A percentile compares a stretch with the other conserved stretches of the same genome.
Conservation (phyloP, 1,140 invertebrate species). For the Ganaspis sp. region DNA sequence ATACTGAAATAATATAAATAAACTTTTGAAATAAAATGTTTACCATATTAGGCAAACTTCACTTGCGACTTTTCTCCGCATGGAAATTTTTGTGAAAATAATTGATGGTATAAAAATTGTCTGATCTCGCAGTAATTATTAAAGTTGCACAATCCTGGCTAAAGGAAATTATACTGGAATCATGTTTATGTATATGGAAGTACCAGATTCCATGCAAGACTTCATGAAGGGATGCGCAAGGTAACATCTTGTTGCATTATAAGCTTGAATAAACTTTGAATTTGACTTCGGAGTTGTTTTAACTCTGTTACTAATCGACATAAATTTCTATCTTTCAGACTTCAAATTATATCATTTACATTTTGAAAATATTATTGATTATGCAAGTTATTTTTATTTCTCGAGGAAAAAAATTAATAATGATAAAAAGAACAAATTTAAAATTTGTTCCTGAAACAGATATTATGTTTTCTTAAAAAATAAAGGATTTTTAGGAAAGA, state of each 20-base stretch:
- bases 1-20: too few species aligned
- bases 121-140: neutral
- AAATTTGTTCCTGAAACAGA: too few species aligned
- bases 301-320: neutral
- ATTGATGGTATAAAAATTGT: neutral
- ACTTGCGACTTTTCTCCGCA: too few species aligned
- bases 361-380: too few species aligned
- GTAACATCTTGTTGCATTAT: conserved; percentile 5
- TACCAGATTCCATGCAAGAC: neutral
- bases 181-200: neutral
- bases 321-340: neutral
- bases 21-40: too few species aligned
- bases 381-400: too few species aligned
- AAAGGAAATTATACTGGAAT: neutral
- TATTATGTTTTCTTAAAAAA: too few species aligned
- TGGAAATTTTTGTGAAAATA: too few species aligned
- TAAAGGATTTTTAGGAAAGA: too few species aligned
- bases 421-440: too few species aligned
- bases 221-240: neutral
- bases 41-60: too few species aligned
- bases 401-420: too few species aligned
- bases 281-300: neutral
- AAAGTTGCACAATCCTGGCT: neutral
- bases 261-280: neutral
- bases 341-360: neutral